phyloP scores from a whole-genome alignment of 2,797 vertebrate species.

The Notolepis coatsorum region DNA sequence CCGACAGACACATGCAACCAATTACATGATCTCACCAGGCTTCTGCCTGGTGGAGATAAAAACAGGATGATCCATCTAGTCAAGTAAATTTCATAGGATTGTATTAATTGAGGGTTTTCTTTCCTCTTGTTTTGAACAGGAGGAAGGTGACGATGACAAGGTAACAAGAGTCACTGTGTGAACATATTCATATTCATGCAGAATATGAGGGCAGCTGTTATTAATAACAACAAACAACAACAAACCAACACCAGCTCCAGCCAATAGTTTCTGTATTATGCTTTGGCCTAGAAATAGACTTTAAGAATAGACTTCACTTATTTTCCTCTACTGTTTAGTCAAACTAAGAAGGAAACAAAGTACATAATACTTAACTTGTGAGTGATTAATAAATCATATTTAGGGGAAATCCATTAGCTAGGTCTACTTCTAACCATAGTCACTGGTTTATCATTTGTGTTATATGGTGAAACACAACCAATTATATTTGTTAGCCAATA shows the following conservation, averaged over 20 bases:
- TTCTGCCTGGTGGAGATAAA: too few relatives aligned
- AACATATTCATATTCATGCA: not conserved
- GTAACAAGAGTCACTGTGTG: conserved; percentile 45
- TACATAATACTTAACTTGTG: not conserved
- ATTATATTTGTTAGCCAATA: conserved; percentile 1
- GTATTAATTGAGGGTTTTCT: conserved; percentile 1
- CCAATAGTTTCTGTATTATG: not conserved
- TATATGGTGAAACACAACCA: not conserved
- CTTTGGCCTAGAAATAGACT: not conserved
- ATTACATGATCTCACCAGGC: too few relatives aligned
- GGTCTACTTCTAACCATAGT: conserved; percentile 4
- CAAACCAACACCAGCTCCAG: not conserved
- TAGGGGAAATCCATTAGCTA: too few relatives aligned
- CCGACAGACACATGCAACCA: too few relatives aligned
- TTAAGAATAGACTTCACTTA: not conserved
- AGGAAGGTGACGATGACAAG: conserved; percentile 61
- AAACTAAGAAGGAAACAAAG: not conserved
- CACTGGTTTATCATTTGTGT: not conserved
- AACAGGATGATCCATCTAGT: too few relatives aligned
- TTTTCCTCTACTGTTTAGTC: not conserved
- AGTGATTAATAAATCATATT: too few relatives aligned
- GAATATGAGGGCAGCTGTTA: not conserved
- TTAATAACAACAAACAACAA: too few relatives aligned
- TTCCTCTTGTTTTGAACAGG: conserved; percentile 44
- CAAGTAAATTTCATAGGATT: not conserved